Percentiles rank a stretch among this genome's conserved stretches.
Evolutionary conservation across 92 coral and sea anemone species (phyloP).

Genomic region (Heliopora coerulea): DNA sequence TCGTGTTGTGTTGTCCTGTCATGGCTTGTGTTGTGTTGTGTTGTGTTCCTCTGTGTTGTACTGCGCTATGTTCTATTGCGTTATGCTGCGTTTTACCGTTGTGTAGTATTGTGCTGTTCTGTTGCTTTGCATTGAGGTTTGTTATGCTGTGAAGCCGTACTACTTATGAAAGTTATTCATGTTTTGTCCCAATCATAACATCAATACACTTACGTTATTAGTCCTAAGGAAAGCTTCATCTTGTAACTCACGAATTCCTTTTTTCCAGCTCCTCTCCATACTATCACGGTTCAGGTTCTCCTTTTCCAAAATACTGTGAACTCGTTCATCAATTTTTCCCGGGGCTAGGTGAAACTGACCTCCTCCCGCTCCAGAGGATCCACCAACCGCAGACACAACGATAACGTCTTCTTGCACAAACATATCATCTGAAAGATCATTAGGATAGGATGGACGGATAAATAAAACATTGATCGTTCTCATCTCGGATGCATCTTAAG

Average conservation of each 20-base stretch:
- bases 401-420: slow-evolving; percentile 41
- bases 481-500: too few relatives aligned
- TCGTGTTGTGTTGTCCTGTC: slow-evolving; percentile 4
- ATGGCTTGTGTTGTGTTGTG: background rate
- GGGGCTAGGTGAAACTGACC: slow-evolving; percentile 35
- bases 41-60: background rate
- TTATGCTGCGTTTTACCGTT: background rate
- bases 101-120: background rate
- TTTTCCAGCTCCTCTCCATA: slow-evolving; percentile 26
- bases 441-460: background rate
- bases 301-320: slow-evolving; percentile 18
- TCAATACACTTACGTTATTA: slow-evolving; percentile 5
- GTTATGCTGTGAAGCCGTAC: too few relatives aligned
- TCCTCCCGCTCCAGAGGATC: slow-evolving; percentile 7
- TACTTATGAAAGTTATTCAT: too few relatives aligned
- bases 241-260: slow-evolving; percentile 3
- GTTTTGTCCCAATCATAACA: background rate
- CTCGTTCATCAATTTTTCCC: slow-evolving; percentile 33
- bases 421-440: background rate
- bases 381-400: slow-evolving; percentile 17
- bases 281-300: slow-evolving; percentile 4
- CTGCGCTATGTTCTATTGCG: background rate
- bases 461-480: too few relatives aligned
- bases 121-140: too few relatives aligned
- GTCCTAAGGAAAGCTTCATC: slow-evolving; percentile 21